Conservation (phyloP, 2,113 vertebrate genomes). For the Stegastes partitus region DNA sequence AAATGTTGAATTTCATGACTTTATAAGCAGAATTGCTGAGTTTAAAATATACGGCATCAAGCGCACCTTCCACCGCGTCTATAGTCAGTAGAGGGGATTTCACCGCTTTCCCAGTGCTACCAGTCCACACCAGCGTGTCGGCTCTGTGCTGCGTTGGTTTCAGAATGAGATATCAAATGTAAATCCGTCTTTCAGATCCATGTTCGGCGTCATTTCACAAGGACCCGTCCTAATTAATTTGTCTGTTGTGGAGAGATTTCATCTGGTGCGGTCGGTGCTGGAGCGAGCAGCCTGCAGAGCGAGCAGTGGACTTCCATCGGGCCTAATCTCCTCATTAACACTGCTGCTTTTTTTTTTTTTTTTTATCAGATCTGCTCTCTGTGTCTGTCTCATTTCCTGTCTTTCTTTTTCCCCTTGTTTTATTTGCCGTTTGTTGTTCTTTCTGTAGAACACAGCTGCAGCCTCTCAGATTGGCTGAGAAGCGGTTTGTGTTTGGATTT, state of each 20-base stretch:
- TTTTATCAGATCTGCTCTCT: slow-evolving; percentile 35
- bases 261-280: slow-evolving; percentile 44
- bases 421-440: slow-evolving; percentile 30
- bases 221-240: slow-evolving; percentile 48
- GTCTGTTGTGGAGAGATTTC: slow-evolving; percentile 52
- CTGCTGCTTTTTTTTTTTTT: slow-evolving; percentile 18
- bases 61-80: not conserved
- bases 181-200: slow-evolving; percentile 41
- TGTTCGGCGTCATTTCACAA: slow-evolving; percentile 22
- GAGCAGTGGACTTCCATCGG: slow-evolving; percentile 37
- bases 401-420: slow-evolving; percentile 37
- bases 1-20: too few relatives aligned
- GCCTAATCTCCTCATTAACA: slow-evolving; percentile 67
- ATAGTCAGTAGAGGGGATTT: too few relatives aligned
- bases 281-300: slow-evolving; percentile 31
- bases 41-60: not conserved
- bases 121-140: not conserved
- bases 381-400: slow-evolving; percentile 50
- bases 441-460: slow-evolving; percentile 50
- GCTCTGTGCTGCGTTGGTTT: not conserved
- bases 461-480: slow-evolving; percentile 19
- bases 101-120: too few relatives aligned
- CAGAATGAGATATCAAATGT: slow-evolving; percentile 20
- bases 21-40: too few relatives aligned
- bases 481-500: not conserved